These are phyloP conservation scores for Danaus melanippus DNA, from an alignment of 1,140 invertebrate genomes.

Conservation along the genomic window DNA sequence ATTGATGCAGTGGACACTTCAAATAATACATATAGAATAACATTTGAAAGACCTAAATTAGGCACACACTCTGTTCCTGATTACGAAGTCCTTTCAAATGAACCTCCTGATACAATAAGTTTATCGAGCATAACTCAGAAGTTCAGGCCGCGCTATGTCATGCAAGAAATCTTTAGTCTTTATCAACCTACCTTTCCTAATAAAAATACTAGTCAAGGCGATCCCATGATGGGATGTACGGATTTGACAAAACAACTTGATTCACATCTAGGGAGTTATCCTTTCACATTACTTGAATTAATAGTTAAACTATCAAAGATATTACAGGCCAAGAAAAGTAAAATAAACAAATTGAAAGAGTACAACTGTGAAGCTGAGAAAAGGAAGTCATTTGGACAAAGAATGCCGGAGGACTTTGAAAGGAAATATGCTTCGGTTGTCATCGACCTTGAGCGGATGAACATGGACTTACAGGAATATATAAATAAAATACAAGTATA, in stretches of 20 bases:
- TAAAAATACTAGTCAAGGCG: conserved; percentile 58
- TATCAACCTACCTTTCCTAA: conserved; percentile 39
- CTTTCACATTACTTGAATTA: conserved; percentile 86
- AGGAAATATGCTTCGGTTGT: conserved; percentile 90
- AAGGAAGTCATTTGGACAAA: conserved; percentile 83
- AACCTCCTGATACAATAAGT: conserved; percentile 91
- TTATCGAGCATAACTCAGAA: conserved; percentile 86
- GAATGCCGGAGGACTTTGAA: conserved; percentile 89
- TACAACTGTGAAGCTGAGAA: conserved; percentile 95
- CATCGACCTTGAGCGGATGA: conserved; percentile 93
- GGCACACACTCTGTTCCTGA: conserved; percentile 97
- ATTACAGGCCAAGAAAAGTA: conserved; percentile 85
- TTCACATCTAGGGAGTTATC: conserved; percentile 84
- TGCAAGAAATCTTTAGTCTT: conserved; percentile 61
- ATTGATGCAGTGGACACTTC: conserved; percentile 98
- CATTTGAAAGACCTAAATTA: conserved; percentile 93
- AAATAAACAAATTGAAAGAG: conserved; percentile 85
- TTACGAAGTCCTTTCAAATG: conserved; percentile 96
- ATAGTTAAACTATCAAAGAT: conserved; percentile 92
- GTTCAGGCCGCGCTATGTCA: conserved; percentile 80
- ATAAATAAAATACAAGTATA: conserved; percentile 88
- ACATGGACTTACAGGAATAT: conserved; percentile 88
- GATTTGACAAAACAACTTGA: conserved; percentile 53
- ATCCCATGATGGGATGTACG: conserved; percentile 72
- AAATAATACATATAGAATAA: conserved; percentile 97